Base-by-base conservation (phyloP, 1,140 invertebrate genomes). In the Zaprionus inermis region DNA sequence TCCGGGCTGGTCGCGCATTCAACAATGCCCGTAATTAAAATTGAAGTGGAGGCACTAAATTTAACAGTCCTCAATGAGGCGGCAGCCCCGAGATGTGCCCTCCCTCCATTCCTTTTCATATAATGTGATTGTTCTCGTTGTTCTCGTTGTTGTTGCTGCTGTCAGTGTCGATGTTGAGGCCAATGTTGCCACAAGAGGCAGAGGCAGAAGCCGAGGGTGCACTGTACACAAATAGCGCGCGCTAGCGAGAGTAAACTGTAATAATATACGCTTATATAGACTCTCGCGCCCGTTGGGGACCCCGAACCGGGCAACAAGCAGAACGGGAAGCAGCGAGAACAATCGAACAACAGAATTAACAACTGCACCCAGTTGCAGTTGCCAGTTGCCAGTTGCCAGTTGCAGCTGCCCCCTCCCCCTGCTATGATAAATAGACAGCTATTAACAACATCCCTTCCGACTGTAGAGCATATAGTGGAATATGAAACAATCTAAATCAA, bases 11-110 rank as follows among this genome's bases (percentile, higher is more conserved):
- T 41, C 59, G 64, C 44, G 59, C 46, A 63, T 77, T 68, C 79
- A 76, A 75, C 72, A 72, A 76, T 75, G 72, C 72, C 79, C 70
- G 72, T 82, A 86, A 86, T 86, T 86, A 88, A 88, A 88, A 81
- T 73, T 89, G 84, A 88, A 88, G 84, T 88, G 84, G 83, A 88
- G 83, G 84, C 84, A 88, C 84, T 88, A 88, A 88, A 88, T 84
- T 88, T 88, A 88, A 88, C 84, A 88, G 84, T 85, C 70, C 84
- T 80, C 80, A 79, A 89, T 83, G 64, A 78, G 67, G 38, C 52
- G 24, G 32, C 38, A 63, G 44, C 73, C n/a, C 38, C 38, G 38
- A 44, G 38, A 44, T 16, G 38, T 9, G n/a, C n/a, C 24, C 3
- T 5, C 24, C 24, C 24, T 28, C 12, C 41, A 38, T 34, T 68